These are phyloP conservation scores for Proisotoma minuta DNA, from an alignment of 2,888 invertebrate genomes.

Conservation along the genomic window DNA sequence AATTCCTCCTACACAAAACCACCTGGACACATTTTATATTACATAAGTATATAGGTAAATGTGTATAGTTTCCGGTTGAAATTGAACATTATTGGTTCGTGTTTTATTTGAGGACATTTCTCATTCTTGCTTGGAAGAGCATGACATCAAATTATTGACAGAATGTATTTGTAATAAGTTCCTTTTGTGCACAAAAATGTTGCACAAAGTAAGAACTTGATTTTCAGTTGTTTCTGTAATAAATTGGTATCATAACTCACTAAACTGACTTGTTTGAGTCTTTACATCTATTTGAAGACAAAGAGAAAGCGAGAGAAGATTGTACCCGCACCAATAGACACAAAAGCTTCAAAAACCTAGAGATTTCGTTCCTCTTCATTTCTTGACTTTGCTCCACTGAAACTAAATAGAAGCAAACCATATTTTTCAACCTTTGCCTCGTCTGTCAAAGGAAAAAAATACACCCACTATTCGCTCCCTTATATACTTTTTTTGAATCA, in stretches of 20 bases:
- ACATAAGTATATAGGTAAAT: no score
- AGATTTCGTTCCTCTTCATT: background rate
- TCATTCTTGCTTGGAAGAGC: background rate
- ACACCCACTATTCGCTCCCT: no score
- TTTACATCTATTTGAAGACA: background rate
- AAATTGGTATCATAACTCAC: conserved; percentile 2
- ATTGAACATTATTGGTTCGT: no score
- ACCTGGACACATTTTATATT: no score
- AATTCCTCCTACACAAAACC: background rate
- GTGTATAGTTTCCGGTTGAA: no score
- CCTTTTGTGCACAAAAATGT: no score
- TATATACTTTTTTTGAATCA: no score
- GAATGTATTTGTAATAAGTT: no score
- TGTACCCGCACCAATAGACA: background rate
- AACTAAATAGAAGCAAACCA: background rate
- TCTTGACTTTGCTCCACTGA: background rate
- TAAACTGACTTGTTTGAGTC: conserved; percentile 1
- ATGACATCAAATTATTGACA: background rate
- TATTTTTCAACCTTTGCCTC: background rate
- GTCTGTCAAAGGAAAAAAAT: no score
- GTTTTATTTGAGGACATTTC: no score
- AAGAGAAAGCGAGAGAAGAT: background rate
- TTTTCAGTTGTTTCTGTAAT: background rate
- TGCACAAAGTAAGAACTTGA: background rate
- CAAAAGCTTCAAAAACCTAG: background rate